Percentiles rank a stretch among this genome's conserved stretches.
Evolutionary conservation across 2,797 vertebrate species (phyloP).

Genomic region (Sphenopsis melanotis): DNA sequence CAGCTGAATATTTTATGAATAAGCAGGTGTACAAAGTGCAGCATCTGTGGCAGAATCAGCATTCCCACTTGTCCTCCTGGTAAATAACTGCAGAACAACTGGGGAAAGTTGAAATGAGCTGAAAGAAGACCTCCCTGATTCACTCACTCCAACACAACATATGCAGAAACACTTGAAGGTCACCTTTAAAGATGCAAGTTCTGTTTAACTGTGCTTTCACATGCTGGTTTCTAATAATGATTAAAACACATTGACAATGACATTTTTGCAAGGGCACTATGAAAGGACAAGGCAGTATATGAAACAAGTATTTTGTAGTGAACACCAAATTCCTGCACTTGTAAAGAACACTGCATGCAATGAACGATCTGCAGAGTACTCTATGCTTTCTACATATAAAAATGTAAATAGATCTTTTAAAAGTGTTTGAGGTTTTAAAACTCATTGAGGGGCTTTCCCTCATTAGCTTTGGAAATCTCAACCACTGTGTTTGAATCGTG

Average conservation of each 20-base stretch:
- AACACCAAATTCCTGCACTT: slow-evolving; percentile 26
- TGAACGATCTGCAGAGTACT: background rate
- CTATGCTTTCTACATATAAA: background rate
- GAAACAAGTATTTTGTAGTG: background rate
- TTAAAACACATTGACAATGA: slow-evolving; percentile 14
- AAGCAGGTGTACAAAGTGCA: background rate
- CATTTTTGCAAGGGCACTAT: slow-evolving; percentile 25
- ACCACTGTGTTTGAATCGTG: background rate
- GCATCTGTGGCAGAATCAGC: background rate
- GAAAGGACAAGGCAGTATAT: slow-evolving; percentile 3
- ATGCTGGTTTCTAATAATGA: slow-evolving; percentile 3
- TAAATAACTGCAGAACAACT: slow-evolving; percentile 14
- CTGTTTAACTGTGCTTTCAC: slow-evolving; percentile 2
- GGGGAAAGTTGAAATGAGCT: background rate
- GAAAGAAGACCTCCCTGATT: background rate
- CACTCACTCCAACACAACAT: background rate
- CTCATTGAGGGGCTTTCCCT: slow-evolving; percentile 32
- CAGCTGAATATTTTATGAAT: background rate
- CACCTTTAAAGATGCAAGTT: background rate
- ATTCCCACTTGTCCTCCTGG: background rate
- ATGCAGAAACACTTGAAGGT: background rate
- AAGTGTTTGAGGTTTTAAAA: background rate
- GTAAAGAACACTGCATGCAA: background rate
- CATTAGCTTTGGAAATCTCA: slow-evolving; percentile 14
- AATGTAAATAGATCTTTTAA: slow-evolving; percentile 7